These are phyloP conservation scores for Pelosia muscerda DNA, from an alignment of 2,888 invertebrate species.

Conservation along the genomic window DNA sequence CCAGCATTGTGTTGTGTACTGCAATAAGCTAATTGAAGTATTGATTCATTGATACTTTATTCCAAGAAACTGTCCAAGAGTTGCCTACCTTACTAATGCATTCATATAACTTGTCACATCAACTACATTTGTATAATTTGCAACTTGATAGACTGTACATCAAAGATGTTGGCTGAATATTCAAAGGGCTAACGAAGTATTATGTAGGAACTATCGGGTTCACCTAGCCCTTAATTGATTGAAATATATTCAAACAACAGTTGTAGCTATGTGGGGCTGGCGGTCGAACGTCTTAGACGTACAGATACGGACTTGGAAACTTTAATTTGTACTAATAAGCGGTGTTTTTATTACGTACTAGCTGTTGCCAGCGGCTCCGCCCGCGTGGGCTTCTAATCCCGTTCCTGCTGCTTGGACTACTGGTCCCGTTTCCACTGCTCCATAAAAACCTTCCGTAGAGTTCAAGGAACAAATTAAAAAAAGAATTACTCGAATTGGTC, in stretches of 20 bases:
- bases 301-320: constrained; percentile 44
- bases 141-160: constrained; percentile 56
- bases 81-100: not conserved
- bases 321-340: not conserved
- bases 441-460: no score
- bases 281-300: constrained; percentile 56
- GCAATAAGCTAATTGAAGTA: no score
- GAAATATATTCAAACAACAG: constrained; percentile 79
- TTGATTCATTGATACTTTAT: no score
- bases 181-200: constrained; percentile 73
- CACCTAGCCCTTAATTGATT: constrained; percentile 78
- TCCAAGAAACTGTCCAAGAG: constrained; percentile 1
- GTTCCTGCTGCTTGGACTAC: no score
- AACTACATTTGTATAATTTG: constrained; percentile 36
- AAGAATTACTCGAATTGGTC: no score
- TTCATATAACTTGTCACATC: not conserved
- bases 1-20: no score
- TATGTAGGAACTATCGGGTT: constrained; percentile 68
- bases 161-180: constrained; percentile 80
- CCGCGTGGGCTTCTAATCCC: no score
- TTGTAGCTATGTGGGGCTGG: constrained; percentile 59
- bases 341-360: not conserved
- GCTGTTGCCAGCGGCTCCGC: no score
- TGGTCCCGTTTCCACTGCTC: no score
- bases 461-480: no score